Evolutionary conservation across 2,113 vertebrate genomes (phyloP).

Genomic region (Numida meleagris): DNA sequence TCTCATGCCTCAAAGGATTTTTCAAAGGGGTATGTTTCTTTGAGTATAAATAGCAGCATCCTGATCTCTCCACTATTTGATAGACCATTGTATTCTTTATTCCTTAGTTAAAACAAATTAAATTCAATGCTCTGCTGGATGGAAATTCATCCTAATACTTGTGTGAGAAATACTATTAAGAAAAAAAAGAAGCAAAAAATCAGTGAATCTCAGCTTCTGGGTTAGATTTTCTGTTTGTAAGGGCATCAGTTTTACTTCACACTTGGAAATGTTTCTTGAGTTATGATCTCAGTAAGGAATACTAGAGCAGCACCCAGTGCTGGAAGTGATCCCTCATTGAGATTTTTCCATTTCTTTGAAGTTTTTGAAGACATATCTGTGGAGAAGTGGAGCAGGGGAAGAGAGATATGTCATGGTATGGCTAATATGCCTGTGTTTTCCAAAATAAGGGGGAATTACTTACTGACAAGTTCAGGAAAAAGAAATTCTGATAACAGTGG

Average conservation of each 20-base stretch:
- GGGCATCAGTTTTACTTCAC: background rate
- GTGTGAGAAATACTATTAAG: background rate
- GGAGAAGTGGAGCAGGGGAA: background rate
- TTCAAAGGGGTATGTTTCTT: constrained; percentile 41
- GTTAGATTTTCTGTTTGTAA: background rate
- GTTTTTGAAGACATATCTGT: background rate
- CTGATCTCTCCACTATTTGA: background rate
- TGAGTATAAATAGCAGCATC: constrained; percentile 43
- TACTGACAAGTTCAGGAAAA: background rate
- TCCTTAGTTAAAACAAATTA: background rate
- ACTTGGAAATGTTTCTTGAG: background rate
- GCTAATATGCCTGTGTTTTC: background rate
- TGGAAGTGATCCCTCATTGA: background rate
- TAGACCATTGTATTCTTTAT: background rate
- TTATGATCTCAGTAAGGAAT: background rate
- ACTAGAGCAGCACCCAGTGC: background rate
- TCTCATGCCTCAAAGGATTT: constrained; percentile 50
- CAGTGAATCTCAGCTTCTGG: background rate
- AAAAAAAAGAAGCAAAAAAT: background rate
- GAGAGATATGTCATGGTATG: background rate
- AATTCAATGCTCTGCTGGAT: background rate
- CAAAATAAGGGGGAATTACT: background rate
- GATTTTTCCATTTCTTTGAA: background rate
- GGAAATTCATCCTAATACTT: background rate
- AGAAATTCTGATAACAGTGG: background rate